A percentile compares a stretch with the other conserved stretches of the same genome.
Evolutionary conservation across 2,888 invertebrate genomes (phyloP).

Genomic region (Dinocampus coccinellae): DNA sequence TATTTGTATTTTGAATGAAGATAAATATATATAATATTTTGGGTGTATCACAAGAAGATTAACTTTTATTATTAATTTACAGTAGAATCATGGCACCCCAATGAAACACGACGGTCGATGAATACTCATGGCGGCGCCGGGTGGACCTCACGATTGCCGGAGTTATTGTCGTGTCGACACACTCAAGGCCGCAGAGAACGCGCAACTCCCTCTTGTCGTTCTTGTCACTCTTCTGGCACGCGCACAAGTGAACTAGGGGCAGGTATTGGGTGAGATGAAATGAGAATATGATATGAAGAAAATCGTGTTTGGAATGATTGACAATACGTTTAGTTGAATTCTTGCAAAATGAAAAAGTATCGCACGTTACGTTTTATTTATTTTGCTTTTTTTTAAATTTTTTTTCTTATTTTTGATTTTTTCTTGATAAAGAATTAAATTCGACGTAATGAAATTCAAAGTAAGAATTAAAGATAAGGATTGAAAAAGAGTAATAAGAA

Average conservation of each 20-base stretch:
- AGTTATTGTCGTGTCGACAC: conserved; percentile 14
- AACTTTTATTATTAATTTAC: not conserved
- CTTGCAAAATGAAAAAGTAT: too few species aligned
- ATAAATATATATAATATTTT: too few species aligned
- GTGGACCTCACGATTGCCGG: conserved; percentile 9
- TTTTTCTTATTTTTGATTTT: too few species aligned
- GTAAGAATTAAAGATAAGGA: not conserved
- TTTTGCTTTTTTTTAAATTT: too few species aligned
- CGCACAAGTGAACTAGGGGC: conserved; percentile 24
- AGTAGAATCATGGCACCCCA: not conserved
- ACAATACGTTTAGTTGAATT: not conserved
- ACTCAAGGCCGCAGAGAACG: conserved; percentile 16
- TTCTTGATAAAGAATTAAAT: too few species aligned
- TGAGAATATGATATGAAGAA: conserved; percentile 12
- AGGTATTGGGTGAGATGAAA: not conserved
- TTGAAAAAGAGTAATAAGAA: not conserved
- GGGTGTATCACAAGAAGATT: too few species aligned
- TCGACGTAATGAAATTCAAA: too few species aligned
- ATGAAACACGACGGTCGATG: not conserved
- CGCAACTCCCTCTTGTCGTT: conserved; percentile 8
- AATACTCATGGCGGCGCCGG: conserved; percentile 14
- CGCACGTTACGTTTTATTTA: too few species aligned
- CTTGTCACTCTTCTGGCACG: conserved; percentile 16
- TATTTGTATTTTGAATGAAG: too few species aligned
- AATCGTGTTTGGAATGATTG: not conserved